phyloP scores from a whole-genome alignment of 2,888 invertebrate species.

The Sicus ferrugineus region DNA sequence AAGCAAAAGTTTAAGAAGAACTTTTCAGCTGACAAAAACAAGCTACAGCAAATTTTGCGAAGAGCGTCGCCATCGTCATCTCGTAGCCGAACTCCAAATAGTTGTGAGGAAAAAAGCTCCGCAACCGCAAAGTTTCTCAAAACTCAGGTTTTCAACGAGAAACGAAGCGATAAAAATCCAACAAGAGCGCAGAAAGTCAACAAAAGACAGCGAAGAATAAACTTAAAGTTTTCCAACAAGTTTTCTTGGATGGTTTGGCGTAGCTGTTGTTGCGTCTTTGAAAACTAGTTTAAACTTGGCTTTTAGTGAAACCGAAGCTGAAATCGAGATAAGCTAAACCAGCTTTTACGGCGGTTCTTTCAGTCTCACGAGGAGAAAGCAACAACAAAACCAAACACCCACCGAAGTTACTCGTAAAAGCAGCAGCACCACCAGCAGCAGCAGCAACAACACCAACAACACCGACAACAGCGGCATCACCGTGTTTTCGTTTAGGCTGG shows the following conservation, averaged over 20 bases:
- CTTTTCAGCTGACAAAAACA: too few species aligned
- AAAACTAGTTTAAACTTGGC: constrained; percentile 20
- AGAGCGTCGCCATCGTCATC: too few species aligned
- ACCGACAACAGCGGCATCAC: constrained; percentile 14
- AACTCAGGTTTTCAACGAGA: too few species aligned
- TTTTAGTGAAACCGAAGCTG: constrained; percentile 22
- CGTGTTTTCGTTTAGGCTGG: not conserved
- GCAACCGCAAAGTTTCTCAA: too few species aligned
- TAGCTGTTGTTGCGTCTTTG: not conserved
- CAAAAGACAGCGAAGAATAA: not conserved
- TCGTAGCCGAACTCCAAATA: too few species aligned
- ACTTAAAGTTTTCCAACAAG: constrained; percentile 2
- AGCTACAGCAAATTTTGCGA: too few species aligned
- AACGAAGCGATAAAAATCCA: not conserved
- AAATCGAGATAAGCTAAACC: constrained; percentile 15
- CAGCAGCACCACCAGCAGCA: constrained; percentile 16
- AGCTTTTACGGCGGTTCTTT: not conserved
- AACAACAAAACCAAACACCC: constrained; percentile 31
- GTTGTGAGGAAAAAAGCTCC: too few species aligned
- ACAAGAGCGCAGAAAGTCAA: not conserved
- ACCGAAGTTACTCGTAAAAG: constrained; percentile 29
- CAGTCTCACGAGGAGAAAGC: not conserved
- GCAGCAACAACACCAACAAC: constrained; percentile 17
- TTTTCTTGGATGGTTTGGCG: not conserved
- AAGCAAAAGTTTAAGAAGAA: too few species aligned